These are phyloP conservation scores for Abscondita cerata DNA, from an alignment of 2,888 invertebrate genomes.

Conservation along the genomic window DNA sequence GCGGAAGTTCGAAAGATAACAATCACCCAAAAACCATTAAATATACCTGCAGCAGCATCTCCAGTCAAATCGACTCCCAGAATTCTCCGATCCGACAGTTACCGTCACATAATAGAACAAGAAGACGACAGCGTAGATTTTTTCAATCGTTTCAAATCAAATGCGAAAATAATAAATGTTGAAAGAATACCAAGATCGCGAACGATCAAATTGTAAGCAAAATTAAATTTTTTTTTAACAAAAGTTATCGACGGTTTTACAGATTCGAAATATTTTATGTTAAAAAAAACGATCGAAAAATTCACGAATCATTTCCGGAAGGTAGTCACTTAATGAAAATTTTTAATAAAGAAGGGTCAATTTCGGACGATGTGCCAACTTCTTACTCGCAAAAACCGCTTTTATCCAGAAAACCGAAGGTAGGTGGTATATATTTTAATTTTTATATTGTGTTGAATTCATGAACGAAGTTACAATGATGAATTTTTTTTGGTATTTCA, in stretches of 20 bases:
- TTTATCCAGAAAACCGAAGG: slow-evolving; percentile 65
- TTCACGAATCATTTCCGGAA: slow-evolving; percentile 58
- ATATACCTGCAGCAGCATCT: slow-evolving; percentile 33
- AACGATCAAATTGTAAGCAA: slow-evolving; percentile 48
- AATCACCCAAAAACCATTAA: slow-evolving; percentile 18
- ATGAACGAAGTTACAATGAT: too few relatives aligned
- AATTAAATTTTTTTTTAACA: not conserved
- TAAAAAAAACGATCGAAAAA: slow-evolving; percentile 57
- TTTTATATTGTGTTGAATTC: too few relatives aligned
- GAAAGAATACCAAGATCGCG: slow-evolving; percentile 54
- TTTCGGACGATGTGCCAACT: slow-evolving; percentile 55
- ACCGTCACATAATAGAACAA: slow-evolving; percentile 57
- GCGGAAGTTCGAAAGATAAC: slow-evolving; percentile 47
- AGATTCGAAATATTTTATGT: slow-evolving; percentile 62
- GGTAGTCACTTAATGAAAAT: slow-evolving; percentile 59
- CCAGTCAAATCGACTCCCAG: slow-evolving; percentile 50
- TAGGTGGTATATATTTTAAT: too few relatives aligned
- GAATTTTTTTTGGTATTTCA: too few relatives aligned
- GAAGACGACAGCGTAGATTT: slow-evolving; percentile 51
- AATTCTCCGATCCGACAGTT: slow-evolving; percentile 63
- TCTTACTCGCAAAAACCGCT: slow-evolving; percentile 60
- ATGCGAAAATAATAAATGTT: slow-evolving; percentile 56
- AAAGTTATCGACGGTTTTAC: slow-evolving; percentile 33
- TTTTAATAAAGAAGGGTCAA: slow-evolving; percentile 52
- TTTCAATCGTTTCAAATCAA: slow-evolving; percentile 56